A percentile compares a stretch with the other conserved stretches of the same genome.
Conservation (phyloP, 2,888 invertebrate genomes). For the Cephus rjabovi region DNA sequence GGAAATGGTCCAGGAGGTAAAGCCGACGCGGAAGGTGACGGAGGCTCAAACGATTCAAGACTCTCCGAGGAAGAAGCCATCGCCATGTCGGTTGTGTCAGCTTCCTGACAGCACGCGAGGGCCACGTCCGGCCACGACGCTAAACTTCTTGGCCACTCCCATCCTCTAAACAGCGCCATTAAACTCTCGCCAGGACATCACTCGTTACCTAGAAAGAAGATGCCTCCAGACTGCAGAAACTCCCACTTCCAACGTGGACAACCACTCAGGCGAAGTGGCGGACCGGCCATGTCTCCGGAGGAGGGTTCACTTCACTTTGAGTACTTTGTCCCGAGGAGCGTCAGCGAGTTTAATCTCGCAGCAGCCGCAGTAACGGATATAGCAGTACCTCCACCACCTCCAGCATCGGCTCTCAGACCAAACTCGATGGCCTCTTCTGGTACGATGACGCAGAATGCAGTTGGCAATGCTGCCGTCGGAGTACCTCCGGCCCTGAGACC, state of each 20-base stretch:
- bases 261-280: conserved; percentile 74
- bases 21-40: conserved; percentile 46
- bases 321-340: conserved; percentile 86
- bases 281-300: conserved; percentile 45
- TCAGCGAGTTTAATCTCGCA: conserved; percentile 84
- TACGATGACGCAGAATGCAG: conserved; percentile 8
- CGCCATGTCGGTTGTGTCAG: conserved; percentile 66
- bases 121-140: conserved; percentile 67
- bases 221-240: conserved; percentile 47
- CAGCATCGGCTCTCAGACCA: conserved; percentile 55
- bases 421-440: conserved; percentile 12
- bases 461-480: conserved; percentile 38
- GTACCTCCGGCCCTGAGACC: conserved; percentile 46
- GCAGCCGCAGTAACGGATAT: conserved; percentile 72
- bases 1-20: conserved; percentile 51
- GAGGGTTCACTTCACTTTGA: conserved; percentile 68
- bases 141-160: conserved; percentile 59
- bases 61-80: conserved; percentile 67
- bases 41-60: conserved; percentile 50
- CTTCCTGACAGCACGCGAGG: conserved; percentile 70
- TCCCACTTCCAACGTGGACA: conserved; percentile 74
- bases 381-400: conserved; percentile 67
- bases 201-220: conserved; percentile 69
- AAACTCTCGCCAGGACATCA: conserved; percentile 67
- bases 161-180: conserved; percentile 43